Percentiles rank a stretch among this genome's conserved stretches.
Conservation (phyloP, 2,113 vertebrate genomes). For the Ranitomeya imitator region DNA sequence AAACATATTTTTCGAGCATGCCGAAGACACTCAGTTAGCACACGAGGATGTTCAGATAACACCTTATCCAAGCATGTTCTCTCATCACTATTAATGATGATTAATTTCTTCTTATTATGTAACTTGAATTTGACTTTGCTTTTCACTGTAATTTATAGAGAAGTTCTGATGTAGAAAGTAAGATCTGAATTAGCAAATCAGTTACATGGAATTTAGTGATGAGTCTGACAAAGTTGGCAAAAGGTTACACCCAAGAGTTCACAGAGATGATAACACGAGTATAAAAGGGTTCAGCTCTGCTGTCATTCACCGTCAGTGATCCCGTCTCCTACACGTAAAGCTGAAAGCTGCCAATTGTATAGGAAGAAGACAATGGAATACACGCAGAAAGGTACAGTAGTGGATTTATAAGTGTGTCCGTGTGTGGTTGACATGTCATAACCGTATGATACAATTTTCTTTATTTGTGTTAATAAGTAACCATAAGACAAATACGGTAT, state of each 20-base stretch:
- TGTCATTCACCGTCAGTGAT: background rate
- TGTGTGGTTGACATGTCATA: background rate
- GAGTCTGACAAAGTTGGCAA: background rate
- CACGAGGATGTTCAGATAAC: no score
- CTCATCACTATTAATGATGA: no score
- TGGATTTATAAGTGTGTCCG: background rate
- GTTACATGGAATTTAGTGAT: background rate
- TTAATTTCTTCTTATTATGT: no score
- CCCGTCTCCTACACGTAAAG: background rate
- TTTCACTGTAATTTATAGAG: no score
- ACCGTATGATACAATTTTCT: no score
- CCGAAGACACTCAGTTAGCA: no score
- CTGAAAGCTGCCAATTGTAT: background rate
- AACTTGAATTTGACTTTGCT: no score
- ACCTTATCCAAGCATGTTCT: no score
- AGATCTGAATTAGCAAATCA: background rate
- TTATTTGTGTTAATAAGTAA: no score
- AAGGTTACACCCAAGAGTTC: background rate
- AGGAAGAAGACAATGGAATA: background rate
- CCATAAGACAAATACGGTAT: no score
- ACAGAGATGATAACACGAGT: background rate
- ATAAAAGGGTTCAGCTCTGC: background rate
- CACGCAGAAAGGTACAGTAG: background rate
- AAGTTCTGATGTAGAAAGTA: no score
- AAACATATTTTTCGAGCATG: no score